Percentiles rank a stretch among this genome's conserved stretches.
Conservation (phyloP, 2,113 vertebrate genomes). For the Ranitomeya variabilis region DNA sequence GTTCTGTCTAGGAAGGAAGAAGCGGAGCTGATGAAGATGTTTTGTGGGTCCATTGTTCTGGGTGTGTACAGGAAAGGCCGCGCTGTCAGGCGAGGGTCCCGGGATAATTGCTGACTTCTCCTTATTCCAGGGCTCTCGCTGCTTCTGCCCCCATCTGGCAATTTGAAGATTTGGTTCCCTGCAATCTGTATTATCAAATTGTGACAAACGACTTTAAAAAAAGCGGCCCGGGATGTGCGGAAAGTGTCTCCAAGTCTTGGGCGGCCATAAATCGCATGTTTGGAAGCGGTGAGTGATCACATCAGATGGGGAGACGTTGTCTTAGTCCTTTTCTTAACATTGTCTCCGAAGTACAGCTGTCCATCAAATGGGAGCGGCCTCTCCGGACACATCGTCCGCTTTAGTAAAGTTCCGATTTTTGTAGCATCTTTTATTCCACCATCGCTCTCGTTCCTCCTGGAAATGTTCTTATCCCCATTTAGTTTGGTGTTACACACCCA, state of each 20-base stretch:
- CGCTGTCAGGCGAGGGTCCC: not conserved
- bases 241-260: slow-evolving; percentile 87
- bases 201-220: slow-evolving; percentile 86
- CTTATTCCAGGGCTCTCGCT: slow-evolving; percentile 83
- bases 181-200: slow-evolving; percentile 81
- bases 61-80: not conserved
- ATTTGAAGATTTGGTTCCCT: slow-evolving; percentile 84
- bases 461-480: too few relatives aligned
- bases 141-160: slow-evolving; percentile 95
- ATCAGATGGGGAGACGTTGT: not conserved
- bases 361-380: too few relatives aligned
- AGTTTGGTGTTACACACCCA: too few relatives aligned
- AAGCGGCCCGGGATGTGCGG: slow-evolving; percentile 78
- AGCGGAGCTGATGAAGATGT: not conserved
- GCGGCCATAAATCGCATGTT: slow-evolving; percentile 78
- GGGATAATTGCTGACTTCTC: not conserved
- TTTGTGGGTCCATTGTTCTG: not conserved
- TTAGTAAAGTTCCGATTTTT: too few relatives aligned
- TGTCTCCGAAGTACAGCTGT: not conserved
- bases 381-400: too few relatives aligned
- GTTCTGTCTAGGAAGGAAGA: slow-evolving; percentile 1
- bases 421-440: too few relatives aligned
- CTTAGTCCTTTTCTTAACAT: not conserved
- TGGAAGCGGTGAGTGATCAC: slow-evolving; percentile 73
- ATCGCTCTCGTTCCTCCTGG: too few relatives aligned